A percentile compares a stretch with the other conserved stretches of the same genome.
These are phyloP conservation scores for Dryobota labecula DNA, from an alignment of 2,888 invertebrate species.

Conservation along the genomic window DNA sequence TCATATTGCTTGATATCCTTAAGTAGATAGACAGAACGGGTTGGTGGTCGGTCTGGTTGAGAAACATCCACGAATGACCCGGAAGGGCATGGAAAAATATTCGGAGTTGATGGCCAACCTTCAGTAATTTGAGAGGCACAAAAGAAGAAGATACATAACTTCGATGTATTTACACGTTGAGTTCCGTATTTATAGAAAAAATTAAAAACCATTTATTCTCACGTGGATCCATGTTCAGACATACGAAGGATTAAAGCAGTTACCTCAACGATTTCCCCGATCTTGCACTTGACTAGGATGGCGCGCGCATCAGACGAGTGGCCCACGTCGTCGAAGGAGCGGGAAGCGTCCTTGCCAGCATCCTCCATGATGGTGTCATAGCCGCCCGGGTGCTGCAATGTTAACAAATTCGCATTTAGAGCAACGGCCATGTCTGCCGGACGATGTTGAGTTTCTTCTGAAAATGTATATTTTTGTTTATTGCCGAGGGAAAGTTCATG, in stretches of 20 bases:
- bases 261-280: slow-evolving; percentile 92
- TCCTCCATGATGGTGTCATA: slow-evolving; percentile 91
- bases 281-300: slow-evolving; percentile 90
- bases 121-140: background rate
- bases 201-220: too few relatives aligned
- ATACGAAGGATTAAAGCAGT: too few relatives aligned
- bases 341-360: slow-evolving; percentile 91
- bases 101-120: background rate
- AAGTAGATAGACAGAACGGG: background rate
- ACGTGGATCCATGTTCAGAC: too few relatives aligned
- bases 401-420: background rate
- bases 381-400: slow-evolving; percentile 93
- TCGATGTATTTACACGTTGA: too few relatives aligned
- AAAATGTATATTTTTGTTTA: background rate
- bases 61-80: background rate
- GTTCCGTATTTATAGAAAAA: too few relatives aligned
- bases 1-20: background rate
- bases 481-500: background rate
- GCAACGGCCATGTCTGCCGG: background rate
- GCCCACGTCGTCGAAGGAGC: slow-evolving; percentile 92
- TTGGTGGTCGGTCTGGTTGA: background rate
- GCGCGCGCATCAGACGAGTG: slow-evolving; percentile 92
- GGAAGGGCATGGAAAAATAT: background rate
- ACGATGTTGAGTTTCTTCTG: background rate
- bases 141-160: background rate